Percentiles rank a stretch among this genome's conserved stretches.
These are phyloP conservation scores for Sympetrum striolatum DNA, from an alignment of 2,888 invertebrate species.

Conservation along the genomic window DNA sequence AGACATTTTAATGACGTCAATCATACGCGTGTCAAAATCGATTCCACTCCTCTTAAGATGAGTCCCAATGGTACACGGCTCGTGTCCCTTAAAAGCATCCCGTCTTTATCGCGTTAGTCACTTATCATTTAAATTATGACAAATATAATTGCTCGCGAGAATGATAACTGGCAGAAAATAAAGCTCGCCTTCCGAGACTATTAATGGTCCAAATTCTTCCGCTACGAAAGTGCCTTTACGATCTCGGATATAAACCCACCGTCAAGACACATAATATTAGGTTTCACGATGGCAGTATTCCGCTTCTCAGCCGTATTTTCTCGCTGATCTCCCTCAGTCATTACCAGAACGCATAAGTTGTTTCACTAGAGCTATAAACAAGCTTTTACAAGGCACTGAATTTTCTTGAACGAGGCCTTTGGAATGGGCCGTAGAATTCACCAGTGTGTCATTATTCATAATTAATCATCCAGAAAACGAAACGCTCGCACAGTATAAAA, in stretches of 20 bases:
- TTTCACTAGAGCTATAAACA: slow-evolving; percentile 24
- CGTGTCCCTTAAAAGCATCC: too few species aligned
- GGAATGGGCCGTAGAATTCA: slow-evolving; percentile 27
- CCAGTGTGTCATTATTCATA: slow-evolving; percentile 13
- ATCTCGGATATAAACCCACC: slow-evolving; percentile 5
- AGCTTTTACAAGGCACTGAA: slow-evolving; percentile 33
- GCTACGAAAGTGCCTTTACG: not conserved
- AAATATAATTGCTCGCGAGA: not conserved
- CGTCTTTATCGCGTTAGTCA: too few species aligned
- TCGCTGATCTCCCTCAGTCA: not conserved
- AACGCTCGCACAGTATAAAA: not conserved
- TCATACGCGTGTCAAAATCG: too few species aligned
- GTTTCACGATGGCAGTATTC: slow-evolving; percentile 11
- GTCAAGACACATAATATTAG: slow-evolving; percentile 31
- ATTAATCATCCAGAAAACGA: slow-evolving; percentile 19
- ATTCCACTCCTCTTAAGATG: too few species aligned
- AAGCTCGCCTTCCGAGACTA: not conserved
- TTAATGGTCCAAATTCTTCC: not conserved
- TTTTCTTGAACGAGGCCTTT: slow-evolving; percentile 29
- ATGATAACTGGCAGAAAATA: not conserved
- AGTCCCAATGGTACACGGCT: too few species aligned
- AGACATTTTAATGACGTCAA: too few species aligned
- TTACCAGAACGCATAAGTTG: not conserved
- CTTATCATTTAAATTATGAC: not conserved
- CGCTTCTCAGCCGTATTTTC: not conserved